Base-by-base conservation (phyloP, 2,797 vertebrate species). In the Fringilla coelebs region DNA sequence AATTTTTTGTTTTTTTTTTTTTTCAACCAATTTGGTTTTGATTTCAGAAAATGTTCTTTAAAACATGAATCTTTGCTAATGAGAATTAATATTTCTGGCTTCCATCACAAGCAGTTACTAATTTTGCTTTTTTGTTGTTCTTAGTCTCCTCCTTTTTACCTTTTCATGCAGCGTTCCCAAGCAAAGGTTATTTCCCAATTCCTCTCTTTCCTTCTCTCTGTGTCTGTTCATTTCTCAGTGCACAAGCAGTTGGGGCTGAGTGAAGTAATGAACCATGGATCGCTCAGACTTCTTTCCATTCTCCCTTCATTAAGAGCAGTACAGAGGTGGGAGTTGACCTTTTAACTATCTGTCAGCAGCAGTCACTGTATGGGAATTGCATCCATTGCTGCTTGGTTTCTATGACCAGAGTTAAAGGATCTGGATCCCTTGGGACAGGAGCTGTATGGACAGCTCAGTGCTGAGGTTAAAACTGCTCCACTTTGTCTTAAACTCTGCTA, bases 41-140 rank as follows among this genome's bases (percentile, higher is more conserved):
- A 80, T 88, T 95, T 85, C 11, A 80, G 60, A 72, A 80, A 77
- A 77, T 21, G 54, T 78, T 85, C 36, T 83, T 93, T 83, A 72
- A 85, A 95, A 58, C 9, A 41, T 6, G 6, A 45, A 63, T 77
- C 20, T 92, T 88, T 36, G 31, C 31, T 90, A 80, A 73, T 63
- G 32, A 49, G 63, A 57, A 34, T 45, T 62, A 49, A 25, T 54
- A 41, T 77, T 75, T 85, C 62, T 70, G 12, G 8, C 54, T 91
- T 88, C 60, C 34, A 36, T 93, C 26, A 22, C n/a, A 63, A 73
- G 45, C 32, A 34, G 51, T 84, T 86, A 75, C 24, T 90, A 28
- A 73, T 85, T 83, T 94, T 49, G 21, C 25, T 79, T 82, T 28
- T 5, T 7, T 61, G 18, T 36, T 94, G 19, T 89, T 85, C 22